Evolutionary conservation across 2,113 vertebrate species (phyloP).

Genomic region (Phylloscopus trochiloides): DNA sequence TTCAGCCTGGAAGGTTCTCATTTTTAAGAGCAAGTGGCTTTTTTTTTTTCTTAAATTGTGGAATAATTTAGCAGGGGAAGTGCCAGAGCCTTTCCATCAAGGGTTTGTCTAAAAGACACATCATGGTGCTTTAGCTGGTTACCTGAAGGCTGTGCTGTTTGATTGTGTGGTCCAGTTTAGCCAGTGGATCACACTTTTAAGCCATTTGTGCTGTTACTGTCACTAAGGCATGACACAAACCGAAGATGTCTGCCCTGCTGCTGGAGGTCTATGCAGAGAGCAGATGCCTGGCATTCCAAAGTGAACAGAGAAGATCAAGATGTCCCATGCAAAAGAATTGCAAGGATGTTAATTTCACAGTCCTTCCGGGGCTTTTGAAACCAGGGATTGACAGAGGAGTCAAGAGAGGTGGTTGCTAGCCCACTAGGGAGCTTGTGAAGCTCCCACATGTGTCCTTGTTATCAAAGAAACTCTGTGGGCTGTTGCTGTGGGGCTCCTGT

Average conservation of each 20-base stretch:
- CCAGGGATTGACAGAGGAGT: not conserved
- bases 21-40: not conserved
- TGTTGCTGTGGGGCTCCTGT: not conserved
- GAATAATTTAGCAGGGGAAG: not conserved
- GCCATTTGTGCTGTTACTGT: not conserved
- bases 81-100: not conserved
- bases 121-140: not conserved
- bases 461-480: not conserved
- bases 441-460: not conserved
- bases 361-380: not conserved
- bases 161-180: not conserved
- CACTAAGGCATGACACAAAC: not conserved
- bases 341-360: not conserved
- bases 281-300: rapidly evolving
- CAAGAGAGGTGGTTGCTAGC: not conserved
- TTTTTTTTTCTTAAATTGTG: not conserved
- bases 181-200: not conserved
- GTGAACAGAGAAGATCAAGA: not conserved
- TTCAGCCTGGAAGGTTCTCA: not conserved
- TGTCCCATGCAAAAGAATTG: not conserved
- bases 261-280: not conserved
- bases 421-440: not conserved
- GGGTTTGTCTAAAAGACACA: rapidly evolving
- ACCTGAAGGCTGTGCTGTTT: not conserved
- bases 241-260: not conserved